Base-by-base conservation (phyloP, 1,140 invertebrate species). In the Drosophila parabipectinata region DNA sequence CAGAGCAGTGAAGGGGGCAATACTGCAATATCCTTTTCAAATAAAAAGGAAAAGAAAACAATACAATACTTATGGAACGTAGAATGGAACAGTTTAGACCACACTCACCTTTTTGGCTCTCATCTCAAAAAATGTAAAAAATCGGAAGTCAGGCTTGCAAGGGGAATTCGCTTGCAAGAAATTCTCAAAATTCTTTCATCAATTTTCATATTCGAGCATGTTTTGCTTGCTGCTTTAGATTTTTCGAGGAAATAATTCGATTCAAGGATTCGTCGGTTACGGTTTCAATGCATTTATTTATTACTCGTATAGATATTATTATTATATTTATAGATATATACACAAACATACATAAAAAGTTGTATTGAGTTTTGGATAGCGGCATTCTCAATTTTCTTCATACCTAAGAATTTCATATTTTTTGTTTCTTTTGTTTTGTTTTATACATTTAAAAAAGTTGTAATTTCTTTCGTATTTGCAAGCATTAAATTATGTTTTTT, bases 281-380 rank as follows among this genome's bases (percentile, higher is more conserved):
- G 81, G 76, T 85, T 85, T 77, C 73, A 85, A 85, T 85, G 81
- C 77, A 80, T 85, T 85, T 85, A 85, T 85, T 85, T 82, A 85
- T 85, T 84, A 84, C 67, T 85, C 77, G 72, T 80, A 73, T 77
- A 71, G 78, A 84, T 77, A 77, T 77, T 72, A 58, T 77, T 61
- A 63, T 77, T 61, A 63, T 74, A 71, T 74, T 69, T 48, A 79
- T 79, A 66, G 55, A 67, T 84, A 85, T 84, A 84, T 84, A 84
- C 81, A 84, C 73, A 84, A 84, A 84, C 81, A 85, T 84, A 84
- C 81, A 84, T 84, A 84, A 63, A 84, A 84, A 84, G 83, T 78
- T 74, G 59, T 72, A 68, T 69, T 80, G 81, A 73, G 69, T 68
- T 62, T 62, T 37, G 44, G 74, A 69, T 78, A 56, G 56, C 81